Evolutionary conservation across 2,888 invertebrate species (phyloP).

Genomic region (Himalopsyche kuldschensis): DNA sequence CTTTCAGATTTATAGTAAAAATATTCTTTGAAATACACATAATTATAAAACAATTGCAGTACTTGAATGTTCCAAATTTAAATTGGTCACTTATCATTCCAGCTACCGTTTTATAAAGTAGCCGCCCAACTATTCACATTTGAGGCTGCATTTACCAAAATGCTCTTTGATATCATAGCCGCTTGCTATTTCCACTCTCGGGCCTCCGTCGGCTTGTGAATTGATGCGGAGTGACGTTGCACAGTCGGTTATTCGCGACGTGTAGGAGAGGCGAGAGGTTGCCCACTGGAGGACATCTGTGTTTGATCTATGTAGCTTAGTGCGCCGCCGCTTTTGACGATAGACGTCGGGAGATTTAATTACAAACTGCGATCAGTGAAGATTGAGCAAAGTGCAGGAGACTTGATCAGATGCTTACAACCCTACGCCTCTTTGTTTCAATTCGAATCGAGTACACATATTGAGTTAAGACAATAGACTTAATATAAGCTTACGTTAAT

Average conservation of each 20-base stretch:
- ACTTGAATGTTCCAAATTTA: too few species aligned
- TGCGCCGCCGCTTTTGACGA: background rate
- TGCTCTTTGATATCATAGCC: background rate
- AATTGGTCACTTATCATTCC: too few species aligned
- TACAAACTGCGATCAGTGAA: slow-evolving; percentile 24
- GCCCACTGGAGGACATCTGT: background rate
- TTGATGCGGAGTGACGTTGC: background rate
- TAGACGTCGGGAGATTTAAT: slow-evolving; percentile 23
- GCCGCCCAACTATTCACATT: too few species aligned
- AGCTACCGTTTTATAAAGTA: too few species aligned
- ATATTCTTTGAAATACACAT: too few species aligned
- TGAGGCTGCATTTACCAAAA: too few species aligned
- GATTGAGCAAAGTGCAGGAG: slow-evolving; percentile 27
- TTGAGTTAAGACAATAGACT: too few species aligned
- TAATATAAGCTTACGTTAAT: too few species aligned
- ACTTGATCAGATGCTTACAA: background rate
- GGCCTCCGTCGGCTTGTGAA: background rate
- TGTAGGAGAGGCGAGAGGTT: background rate
- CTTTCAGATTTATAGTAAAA: too few species aligned
- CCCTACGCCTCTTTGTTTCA: background rate
- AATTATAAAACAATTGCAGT: too few species aligned
- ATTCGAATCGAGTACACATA: too few species aligned
- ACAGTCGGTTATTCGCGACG: background rate
- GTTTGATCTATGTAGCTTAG: slow-evolving; percentile 12
- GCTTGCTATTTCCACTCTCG: background rate